Percentiles rank a stretch among this genome's conserved stretches.
Evolutionary conservation across 2,888 invertebrate species (phyloP).

Genomic region (Dorcus hopei): DNA sequence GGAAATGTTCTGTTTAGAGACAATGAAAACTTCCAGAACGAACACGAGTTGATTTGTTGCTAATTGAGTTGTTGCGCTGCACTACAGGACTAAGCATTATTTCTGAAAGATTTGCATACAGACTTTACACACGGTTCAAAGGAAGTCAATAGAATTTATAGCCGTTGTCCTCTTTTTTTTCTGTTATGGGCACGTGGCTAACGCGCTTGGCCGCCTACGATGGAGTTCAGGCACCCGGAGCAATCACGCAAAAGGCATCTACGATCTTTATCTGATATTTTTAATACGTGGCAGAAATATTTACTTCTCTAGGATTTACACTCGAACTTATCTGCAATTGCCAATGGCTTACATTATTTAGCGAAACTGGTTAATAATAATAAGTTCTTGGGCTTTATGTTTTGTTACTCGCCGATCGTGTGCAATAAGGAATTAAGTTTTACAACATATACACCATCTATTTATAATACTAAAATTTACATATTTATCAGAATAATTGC

Average conservation of each 20-base stretch:
- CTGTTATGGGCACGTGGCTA: conserved; percentile 40
- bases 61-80: conserved; percentile 12
- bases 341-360: conserved; percentile 14
- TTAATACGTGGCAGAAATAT: not conserved
- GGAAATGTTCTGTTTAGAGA: too few species aligned
- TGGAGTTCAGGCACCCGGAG: conserved; percentile 33
- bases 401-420: not conserved
- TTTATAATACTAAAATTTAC: too few species aligned
- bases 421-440: too few species aligned
- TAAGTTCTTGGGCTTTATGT: conserved; percentile 9
- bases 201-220: conserved; percentile 39
- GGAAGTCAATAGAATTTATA: conserved; percentile 16
- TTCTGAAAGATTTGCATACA: conserved; percentile 12
- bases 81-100: not conserved
- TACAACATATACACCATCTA: too few species aligned
- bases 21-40: too few species aligned
- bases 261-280: conserved; percentile 33
- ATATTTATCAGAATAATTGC: too few species aligned
- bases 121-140: not conserved
- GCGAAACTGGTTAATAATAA: conserved; percentile 16
- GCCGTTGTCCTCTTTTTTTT: conserved; percentile 11
- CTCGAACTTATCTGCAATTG: conserved; percentile 4
- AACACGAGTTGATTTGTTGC: conserved; percentile 11
- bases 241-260: conserved; percentile 39
- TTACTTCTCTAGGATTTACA: conserved; percentile 1